Conservation (phyloP, 2,888 invertebrate species). For the Mesochorus sp. region DNA sequence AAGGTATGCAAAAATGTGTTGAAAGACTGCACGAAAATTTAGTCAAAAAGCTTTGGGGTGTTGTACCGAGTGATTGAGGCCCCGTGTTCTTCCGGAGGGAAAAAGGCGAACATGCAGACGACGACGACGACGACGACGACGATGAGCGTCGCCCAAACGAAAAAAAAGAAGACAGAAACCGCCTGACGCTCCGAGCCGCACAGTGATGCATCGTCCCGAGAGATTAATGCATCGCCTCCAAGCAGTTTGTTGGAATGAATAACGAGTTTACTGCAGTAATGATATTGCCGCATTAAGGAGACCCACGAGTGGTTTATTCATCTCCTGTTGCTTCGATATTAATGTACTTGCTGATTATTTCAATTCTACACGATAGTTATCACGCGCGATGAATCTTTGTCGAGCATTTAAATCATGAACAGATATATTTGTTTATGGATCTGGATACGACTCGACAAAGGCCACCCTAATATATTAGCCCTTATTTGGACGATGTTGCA, state of each 20-base stretch:
- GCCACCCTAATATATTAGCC: too few relatives aligned
- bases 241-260: conserved; percentile 78
- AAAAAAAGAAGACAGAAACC: conserved; percentile 48
- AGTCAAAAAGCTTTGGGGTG: conserved; percentile 28
- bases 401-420: background rate
- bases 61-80: conserved; percentile 12
- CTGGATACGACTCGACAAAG: too few relatives aligned
- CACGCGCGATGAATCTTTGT: background rate
- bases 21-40: background rate
- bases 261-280: conserved; percentile 76
- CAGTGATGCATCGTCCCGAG: conserved; percentile 77
- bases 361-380: conserved; percentile 9
- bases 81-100: conserved; percentile 50
- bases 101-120: conserved; percentile 35
- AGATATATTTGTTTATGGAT: too few relatives aligned
- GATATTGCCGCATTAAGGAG: conserved; percentile 79
- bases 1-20: conserved; percentile 1
- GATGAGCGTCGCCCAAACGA: background rate
- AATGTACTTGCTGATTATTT: conserved; percentile 8
- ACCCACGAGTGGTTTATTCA: conserved; percentile 73
- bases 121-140: conserved; percentile 53
- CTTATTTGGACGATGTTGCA: too few relatives aligned
- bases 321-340: conserved; percentile 43
- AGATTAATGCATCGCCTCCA: conserved; percentile 77
- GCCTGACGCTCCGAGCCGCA: conserved; percentile 45